Base-by-base conservation (phyloP, 92 coral and sea anemone genomes). In the Siderastrea radians region DNA sequence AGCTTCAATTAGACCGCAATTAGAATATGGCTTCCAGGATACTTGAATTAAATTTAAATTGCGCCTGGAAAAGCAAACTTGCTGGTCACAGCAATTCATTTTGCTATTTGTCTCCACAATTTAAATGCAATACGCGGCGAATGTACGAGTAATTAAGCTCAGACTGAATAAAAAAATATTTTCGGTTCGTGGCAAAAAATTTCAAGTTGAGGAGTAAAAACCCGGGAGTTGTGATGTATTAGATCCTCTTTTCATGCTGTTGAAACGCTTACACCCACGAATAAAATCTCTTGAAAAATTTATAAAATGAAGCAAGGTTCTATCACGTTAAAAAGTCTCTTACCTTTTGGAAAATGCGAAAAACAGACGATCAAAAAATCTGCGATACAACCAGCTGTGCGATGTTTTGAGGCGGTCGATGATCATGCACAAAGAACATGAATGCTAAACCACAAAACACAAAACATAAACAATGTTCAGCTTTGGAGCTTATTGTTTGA, bases 31-130 rank as follows among this genome's bases (percentile, higher is more conserved):
- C 70, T 1, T n/a, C 67, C 13, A 12, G 67, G 43, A 14, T 46
- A 58, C n/a, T 54, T 54, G 53, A 2, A 44, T 46, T 44, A 54
- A 47, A 2, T 78, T 77, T 7, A 47, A 70, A 11, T 46, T 45
- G 82, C 70, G 61, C 70, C 52, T 44, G 57, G 71, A 15, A 58
- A 78, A 78, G 53, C 48, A 48, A 49, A 47, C 14, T 15, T 47
- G 11, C 10, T 44, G 52, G 51, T 58, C 14, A 14, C 53, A 16
- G 52, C 50, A 72, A 50, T 15, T 48, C 17, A 52, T 0, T 26
- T 26, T 26, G 38, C 38, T 26, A 26, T 26, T 26, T 26, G 38
- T 26, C 38, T 26, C 38, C 38, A 26, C 38, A 26, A 26, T 26
- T 26, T 26, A 26, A 26, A 26, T 26, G 38, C 38, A 26, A 26